These are phyloP conservation scores for Dicranocentrus wangi DNA, from an alignment of 2,888 invertebrate genomes.

Conservation along the genomic window DNA sequence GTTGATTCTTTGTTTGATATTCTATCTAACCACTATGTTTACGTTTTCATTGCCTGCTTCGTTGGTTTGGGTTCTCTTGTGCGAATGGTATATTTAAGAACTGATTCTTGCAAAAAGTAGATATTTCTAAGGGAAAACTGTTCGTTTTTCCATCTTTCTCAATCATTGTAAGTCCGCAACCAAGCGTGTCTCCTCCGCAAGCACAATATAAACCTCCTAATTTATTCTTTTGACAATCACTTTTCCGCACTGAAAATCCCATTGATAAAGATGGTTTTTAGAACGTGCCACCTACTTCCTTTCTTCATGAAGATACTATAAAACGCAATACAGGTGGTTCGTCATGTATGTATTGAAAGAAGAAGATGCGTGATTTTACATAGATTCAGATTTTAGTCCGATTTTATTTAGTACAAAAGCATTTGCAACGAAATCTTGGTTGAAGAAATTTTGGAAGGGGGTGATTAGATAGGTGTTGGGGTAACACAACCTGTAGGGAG, in stretches of 20 bases:
- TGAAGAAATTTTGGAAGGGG: background rate
- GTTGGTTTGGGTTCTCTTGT: too few species aligned
- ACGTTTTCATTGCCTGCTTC: too few species aligned
- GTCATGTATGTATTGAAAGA: background rate
- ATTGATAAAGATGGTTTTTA: conserved; percentile 20
- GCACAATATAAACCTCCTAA: background rate
- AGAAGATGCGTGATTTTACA: background rate
- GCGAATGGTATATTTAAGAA: too few species aligned
- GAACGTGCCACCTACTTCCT: conserved; percentile 10
- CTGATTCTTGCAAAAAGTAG: too few species aligned
- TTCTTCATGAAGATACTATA: background rate
- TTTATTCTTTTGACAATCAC: conserved; percentile 12
- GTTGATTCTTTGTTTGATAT: too few species aligned
- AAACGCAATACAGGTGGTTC: background rate
- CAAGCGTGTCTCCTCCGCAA: conserved; percentile 42
- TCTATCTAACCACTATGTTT: too few species aligned
- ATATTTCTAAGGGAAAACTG: background rate
- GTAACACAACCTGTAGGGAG: conserved; percentile 32
- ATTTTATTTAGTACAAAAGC: background rate
- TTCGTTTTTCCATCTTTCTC: background rate
- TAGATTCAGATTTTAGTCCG: background rate
- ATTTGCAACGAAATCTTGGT: background rate
- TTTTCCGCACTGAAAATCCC: conserved; percentile 49
- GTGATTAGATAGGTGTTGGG: conserved; percentile 10
- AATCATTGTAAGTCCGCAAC: conserved; percentile 1